A percentile compares a stretch with the other conserved stretches of the same genome.
phyloP scores from a whole-genome alignment of 1,140 invertebrate genomes.

The Stegodyphus mimosarum region DNA sequence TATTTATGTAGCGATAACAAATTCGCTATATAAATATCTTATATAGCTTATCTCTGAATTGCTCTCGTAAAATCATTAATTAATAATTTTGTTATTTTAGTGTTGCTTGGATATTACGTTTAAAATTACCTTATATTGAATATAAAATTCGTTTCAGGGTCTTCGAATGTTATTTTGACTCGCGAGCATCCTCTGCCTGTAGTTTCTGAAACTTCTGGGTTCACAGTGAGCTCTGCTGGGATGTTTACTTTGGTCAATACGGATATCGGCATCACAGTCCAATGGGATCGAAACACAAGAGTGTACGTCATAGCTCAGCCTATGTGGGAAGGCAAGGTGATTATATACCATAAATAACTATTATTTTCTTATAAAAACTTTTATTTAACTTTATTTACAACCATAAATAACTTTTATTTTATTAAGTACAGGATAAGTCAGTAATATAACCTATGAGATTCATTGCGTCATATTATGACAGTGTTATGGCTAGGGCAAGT shows the following conservation, averaged over 20 bases:
- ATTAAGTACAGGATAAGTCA: background rate
- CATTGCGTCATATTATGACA: no score
- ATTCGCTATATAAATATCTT: no score
- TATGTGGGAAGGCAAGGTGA: constrained; percentile 79
- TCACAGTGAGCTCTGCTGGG: constrained; percentile 74
- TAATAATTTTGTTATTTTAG: no score
- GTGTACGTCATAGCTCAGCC: constrained; percentile 82
- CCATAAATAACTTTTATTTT: background rate
- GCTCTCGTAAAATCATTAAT: no score
- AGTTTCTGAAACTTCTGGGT: constrained; percentile 66
- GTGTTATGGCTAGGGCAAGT: no score
- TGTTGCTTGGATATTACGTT: no score
- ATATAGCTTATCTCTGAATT: no score
- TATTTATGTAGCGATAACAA: no score
- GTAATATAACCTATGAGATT: no score
- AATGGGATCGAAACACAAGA: constrained; percentile 87
- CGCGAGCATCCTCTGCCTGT: constrained; percentile 28
- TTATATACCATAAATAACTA: background rate
- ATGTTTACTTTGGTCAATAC: constrained; percentile 83
- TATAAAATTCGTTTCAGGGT: background rate
- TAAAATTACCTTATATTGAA: no score
- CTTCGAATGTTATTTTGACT: constrained; percentile 29
- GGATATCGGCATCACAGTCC: constrained; percentile 74
- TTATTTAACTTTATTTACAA: no score
- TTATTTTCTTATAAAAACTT: background rate